phyloP scores from a whole-genome alignment of 2,113 vertebrate species.

The Gadus chalcogrammus region DNA sequence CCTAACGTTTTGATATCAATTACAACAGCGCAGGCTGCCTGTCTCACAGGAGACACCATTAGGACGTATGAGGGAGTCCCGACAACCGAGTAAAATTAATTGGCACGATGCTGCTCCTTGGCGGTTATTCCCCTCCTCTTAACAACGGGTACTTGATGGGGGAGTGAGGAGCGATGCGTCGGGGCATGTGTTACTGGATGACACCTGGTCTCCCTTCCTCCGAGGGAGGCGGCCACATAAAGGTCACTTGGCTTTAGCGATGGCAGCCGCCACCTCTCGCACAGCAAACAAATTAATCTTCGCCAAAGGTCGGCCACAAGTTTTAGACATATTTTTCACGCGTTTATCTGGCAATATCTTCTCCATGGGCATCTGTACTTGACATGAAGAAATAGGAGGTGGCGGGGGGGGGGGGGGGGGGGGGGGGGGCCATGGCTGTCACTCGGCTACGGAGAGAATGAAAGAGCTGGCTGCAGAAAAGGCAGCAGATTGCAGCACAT shows the following conservation, averaged over 20 bases:
- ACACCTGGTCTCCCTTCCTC: conserved; percentile 61
- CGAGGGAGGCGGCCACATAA: conserved; percentile 78
- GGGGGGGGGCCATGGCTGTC: conserved; percentile 76
- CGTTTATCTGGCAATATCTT: conserved; percentile 21
- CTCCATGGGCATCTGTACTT: conserved; percentile 65
- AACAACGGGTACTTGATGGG: conserved; percentile 70
- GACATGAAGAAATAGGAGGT: conserved; percentile 61
- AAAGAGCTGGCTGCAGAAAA: conserved; percentile 72
- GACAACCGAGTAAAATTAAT: conserved; percentile 53
- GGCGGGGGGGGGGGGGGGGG: neutral
- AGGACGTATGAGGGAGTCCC: conserved; percentile 34
- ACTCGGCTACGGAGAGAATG: conserved; percentile 76
- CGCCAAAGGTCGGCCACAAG: conserved; percentile 92
- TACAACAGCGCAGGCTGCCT: conserved; percentile 25
- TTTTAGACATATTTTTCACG: conserved; percentile 76
- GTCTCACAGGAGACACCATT: conserved; percentile 46
- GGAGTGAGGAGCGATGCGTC: conserved; percentile 78
- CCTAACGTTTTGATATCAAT: conserved; percentile 50
- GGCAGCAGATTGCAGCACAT: conserved; percentile 80
- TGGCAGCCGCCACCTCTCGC: conserved; percentile 84
- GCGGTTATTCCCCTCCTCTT: conserved; percentile 56
- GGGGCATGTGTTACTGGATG: conserved; percentile 31
- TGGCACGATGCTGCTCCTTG: conserved; percentile 58
- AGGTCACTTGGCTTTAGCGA: conserved; percentile 84
- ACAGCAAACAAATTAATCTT: conserved; percentile 95